Base-by-base conservation (phyloP, 2,888 invertebrate species). In the Machimus rusticus region DNA sequence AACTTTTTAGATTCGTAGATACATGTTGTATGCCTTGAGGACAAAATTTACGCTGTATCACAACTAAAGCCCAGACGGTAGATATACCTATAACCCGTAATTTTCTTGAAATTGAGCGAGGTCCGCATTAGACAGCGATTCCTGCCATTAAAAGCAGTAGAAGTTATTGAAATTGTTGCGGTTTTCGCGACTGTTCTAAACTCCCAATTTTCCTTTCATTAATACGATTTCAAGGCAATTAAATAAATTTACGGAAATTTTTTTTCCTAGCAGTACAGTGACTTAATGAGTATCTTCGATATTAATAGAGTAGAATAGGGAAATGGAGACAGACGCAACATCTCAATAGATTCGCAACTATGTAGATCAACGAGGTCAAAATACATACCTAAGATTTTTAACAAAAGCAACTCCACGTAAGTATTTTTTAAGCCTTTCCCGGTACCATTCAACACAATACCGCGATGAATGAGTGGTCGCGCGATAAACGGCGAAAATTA, bases 11-110 rank as follows among this genome's bases (percentile, higher is more conserved):
- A 51, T 46, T 55, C 79, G n/a, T 28, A 31, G 79, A 79, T 79
- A 79, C 55, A 79, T 46, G 66, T 66, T 12, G 79, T 79, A 79
- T 51, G 79, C 79, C 79, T 79, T 79, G 79, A 79, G 79, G 79
- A 51, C 79, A 79, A 79, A 79, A 79, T 51, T 46, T 51, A n/a
- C 23, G 79, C 79, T 46, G 51, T 79, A 79, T 78, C 78, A 78
- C 78, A n/a, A 19, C 39, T 78, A 77, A 19, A 2, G 8, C 23
- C 23, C 23, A 66, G 66, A 28, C 12, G 12, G 12, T 23, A 28
- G 12, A 19, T 28, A 28, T 4, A 39, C 39, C 43, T 46, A 0
- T 4, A 66, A 66, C 23, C 66, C 28, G 28, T 66, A 9, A 66
- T 66, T 66, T 66, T 19, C 23, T 66, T 19, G 66, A 23, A 51